Conservation (phyloP, 2,113 vertebrate genomes). For the Nycticorax nycticorax region DNA sequence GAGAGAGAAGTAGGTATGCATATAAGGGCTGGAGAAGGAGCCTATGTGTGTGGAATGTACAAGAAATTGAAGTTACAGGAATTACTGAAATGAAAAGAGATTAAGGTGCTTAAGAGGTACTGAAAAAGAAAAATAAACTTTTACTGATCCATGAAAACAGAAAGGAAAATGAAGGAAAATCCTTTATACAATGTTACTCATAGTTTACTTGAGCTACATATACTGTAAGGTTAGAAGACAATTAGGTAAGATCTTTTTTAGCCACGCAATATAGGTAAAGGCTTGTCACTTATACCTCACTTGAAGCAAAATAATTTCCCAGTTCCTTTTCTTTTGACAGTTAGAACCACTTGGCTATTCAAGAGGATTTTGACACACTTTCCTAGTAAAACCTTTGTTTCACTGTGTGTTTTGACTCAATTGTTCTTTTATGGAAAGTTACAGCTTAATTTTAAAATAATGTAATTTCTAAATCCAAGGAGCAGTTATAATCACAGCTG, state of each 20-base stretch:
- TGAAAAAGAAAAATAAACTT: neutral
- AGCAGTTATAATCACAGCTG: neutral
- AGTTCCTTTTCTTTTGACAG: neutral
- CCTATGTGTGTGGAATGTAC: neutral
- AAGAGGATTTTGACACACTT: neutral
- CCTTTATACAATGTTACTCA: neutral
- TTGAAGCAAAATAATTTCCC: neutral
- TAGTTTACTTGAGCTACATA: neutral
- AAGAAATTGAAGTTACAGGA: neutral
- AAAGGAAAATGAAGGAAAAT: neutral
- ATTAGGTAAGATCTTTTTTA: neutral
- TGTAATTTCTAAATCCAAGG: neutral
- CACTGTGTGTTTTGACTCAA: neutral
- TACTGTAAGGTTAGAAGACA: neutral
- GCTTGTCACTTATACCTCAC: neutral
- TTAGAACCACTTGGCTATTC: neutral
- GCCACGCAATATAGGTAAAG: neutral
- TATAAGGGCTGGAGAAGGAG: neutral
- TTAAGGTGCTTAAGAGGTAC: neutral
- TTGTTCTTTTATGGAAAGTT: neutral
- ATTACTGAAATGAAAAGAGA: neutral
- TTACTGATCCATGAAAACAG: neutral
- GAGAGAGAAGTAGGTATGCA: neutral
- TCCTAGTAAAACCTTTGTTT: neutral
- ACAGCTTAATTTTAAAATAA: neutral